Base-by-base conservation (phyloP, 2,888 invertebrate genomes). In the Ophonus ardosiacus region DNA sequence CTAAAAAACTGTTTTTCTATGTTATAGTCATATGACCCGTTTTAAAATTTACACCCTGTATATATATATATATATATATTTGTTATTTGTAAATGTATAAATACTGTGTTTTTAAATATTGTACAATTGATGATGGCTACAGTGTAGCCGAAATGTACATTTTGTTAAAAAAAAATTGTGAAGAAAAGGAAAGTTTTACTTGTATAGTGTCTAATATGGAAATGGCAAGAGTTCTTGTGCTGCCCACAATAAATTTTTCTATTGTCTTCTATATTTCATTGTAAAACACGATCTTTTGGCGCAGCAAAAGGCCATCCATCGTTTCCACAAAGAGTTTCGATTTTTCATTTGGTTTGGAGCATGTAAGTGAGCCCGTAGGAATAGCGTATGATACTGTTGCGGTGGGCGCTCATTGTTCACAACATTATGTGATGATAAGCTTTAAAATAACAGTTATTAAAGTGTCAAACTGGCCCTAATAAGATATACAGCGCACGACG, bases 361-460 rank as follows among this genome's bases (percentile, higher is more conserved):
- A 43, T 68, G 68, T 31, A 68, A 68, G 15, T 1, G 43, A 74
- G 71, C 71, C 18, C 43, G 43, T 13, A 8, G 18, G 51, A 43
- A 74, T 8, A 13, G 40, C 56, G 51, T 81, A 68, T 81, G 81
- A 81, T 81, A 81, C 56, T 51, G 51, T n/a, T 24, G 21, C 65
- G 65, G 82, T 82, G 68, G 82, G 61, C 38, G 76, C 71, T 76
- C 78, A 84, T 76, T 84, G 84, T 78, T 78, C 78, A 51, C 84
- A 74, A 78, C 61, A 78, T 84, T 78, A 78, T 61, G 51, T 86
- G 88, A 88, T 89, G 89, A 90, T 89, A 89, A 89, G 87, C 89
- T 89, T 87, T 87, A 85, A 88, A 90, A 90, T 89, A 88, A 89
- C 89, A 86, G 89, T 90, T 90, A 90, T 90, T 89, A 90, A 88